A percentile compares a stretch with the other conserved stretches of the same genome.
Conservation (phyloP, 2,888 invertebrate species). For the Geophilus truncorum region DNA sequence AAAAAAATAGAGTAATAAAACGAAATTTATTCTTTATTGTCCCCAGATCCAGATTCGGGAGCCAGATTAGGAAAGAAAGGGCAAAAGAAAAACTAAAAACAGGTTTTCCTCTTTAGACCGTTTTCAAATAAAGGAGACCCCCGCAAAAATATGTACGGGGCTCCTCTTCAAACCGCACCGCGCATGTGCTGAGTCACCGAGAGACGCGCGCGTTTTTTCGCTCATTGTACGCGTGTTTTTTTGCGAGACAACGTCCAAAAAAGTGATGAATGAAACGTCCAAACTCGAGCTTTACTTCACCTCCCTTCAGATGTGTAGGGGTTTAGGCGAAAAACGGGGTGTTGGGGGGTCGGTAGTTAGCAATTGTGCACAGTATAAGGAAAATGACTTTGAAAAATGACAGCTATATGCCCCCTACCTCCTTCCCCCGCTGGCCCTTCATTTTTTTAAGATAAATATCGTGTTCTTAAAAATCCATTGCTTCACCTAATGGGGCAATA, state of each 20-base stretch:
- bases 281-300: background rate
- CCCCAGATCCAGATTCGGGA: background rate
- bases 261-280: constrained; percentile 16
- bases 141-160: constrained; percentile 19
- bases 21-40: constrained; percentile 2
- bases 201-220: constrained; percentile 18
- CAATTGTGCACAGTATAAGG: constrained; percentile 14
- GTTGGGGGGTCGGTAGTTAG: background rate
- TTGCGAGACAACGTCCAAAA: constrained; percentile 17
- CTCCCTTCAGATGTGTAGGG: background rate
- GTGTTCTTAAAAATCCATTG: constrained; percentile 28
- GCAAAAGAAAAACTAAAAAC: background rate
- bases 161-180: background rate
- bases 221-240: constrained; percentile 7
- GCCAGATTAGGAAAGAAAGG: constrained; percentile 21
- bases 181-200: constrained; percentile 8
- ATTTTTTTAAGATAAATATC: constrained; percentile 30
- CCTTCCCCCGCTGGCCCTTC: constrained; percentile 27
- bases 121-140: constrained; percentile 2
- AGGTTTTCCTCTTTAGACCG: constrained; percentile 2
- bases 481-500: constrained; percentile 16
- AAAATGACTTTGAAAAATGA: constrained; percentile 31
- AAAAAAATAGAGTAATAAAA: background rate
- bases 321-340: background rate
- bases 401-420: constrained; percentile 25